Evolutionary conservation across 1,140 invertebrate species (phyloP).

Genomic region (Drosophila navojoa): DNA sequence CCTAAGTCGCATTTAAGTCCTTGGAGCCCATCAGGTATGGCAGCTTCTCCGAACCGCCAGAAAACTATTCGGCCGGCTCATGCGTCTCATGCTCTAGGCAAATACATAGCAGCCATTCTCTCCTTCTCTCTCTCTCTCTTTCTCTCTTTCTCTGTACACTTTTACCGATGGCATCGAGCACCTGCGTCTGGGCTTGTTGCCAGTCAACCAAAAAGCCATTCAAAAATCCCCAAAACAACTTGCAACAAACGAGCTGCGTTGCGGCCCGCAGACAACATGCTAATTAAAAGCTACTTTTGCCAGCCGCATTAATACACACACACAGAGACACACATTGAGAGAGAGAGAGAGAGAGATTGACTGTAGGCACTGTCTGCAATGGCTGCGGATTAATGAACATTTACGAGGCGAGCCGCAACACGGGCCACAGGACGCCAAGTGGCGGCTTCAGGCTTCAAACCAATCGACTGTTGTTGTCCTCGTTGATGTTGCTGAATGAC

Average conservation of each 20-base stretch:
- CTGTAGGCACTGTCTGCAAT: conserved; percentile 40
- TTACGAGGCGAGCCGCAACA: conserved; percentile 29
- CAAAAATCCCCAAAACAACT: conserved; percentile 57
- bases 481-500: conserved; percentile 55
- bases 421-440: conserved; percentile 13
- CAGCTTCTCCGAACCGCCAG: neutral
- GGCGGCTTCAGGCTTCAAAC: conserved; percentile 24
- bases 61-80: conserved; percentile 3
- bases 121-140: too few relatives aligned
- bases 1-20: conserved; percentile 19
- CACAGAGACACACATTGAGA: neutral
- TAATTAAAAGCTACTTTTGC: conserved; percentile 79
- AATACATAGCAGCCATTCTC: too few relatives aligned
- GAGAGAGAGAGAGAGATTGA: neutral
- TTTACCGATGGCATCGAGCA: neutral
- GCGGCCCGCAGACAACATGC: conserved; percentile 70
- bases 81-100: neutral
- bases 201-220: conserved; percentile 69
- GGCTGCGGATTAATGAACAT: conserved; percentile 60
- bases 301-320: conserved; percentile 76
- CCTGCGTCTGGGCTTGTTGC: conserved; percentile 14
- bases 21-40: conserved; percentile 16
- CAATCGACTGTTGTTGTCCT: conserved; percentile 31
- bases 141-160: too few relatives aligned
- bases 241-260: conserved; percentile 38